These are phyloP conservation scores for Gortyna flavago DNA, from an alignment of 2,888 invertebrate genomes.

Conservation along the genomic window DNA sequence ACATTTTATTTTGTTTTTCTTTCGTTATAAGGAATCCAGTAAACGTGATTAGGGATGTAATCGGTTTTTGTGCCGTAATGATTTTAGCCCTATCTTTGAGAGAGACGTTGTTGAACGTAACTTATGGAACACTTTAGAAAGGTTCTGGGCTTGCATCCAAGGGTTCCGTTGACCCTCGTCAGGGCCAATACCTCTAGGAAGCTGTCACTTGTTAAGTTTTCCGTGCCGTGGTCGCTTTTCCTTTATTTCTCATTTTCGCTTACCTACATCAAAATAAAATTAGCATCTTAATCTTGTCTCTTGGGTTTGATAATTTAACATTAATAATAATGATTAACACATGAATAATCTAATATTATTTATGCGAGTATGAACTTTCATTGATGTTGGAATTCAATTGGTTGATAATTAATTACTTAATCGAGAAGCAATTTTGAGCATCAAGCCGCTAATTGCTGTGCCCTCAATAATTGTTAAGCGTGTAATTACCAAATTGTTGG, in stretches of 20 bases:
- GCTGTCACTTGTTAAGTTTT: constrained; percentile 66
- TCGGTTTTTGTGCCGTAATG: constrained; percentile 40
- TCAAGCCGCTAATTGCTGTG: constrained; percentile 48
- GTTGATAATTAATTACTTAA: constrained; percentile 54
- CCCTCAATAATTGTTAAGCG: constrained; percentile 38
- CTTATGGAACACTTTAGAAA: constrained; percentile 53
- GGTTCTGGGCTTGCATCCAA: constrained; percentile 46
- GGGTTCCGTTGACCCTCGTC: constrained; percentile 60
- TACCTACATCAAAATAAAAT: constrained; percentile 57
- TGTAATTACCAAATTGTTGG: constrained; percentile 49
- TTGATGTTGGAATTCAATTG: constrained; percentile 50
- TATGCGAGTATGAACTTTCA: constrained; percentile 17
- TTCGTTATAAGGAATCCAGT: constrained; percentile 27
- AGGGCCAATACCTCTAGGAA: constrained; percentile 46
- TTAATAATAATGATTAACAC: too few species aligned
- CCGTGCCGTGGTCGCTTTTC: constrained; percentile 43
- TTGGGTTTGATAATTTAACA: constrained; percentile 29
- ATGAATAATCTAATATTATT: constrained; percentile 30
- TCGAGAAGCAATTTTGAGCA: constrained; percentile 53
- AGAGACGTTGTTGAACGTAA: constrained; percentile 50
- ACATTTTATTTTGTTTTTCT: constrained; percentile 43
- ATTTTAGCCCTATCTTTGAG: constrained; percentile 34
- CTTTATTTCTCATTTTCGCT: constrained; percentile 51
- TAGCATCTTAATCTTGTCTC: constrained; percentile 47
- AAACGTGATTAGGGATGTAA: constrained; percentile 42